Conservation (phyloP, 1,140 invertebrate species). For the Euura lappo region DNA sequence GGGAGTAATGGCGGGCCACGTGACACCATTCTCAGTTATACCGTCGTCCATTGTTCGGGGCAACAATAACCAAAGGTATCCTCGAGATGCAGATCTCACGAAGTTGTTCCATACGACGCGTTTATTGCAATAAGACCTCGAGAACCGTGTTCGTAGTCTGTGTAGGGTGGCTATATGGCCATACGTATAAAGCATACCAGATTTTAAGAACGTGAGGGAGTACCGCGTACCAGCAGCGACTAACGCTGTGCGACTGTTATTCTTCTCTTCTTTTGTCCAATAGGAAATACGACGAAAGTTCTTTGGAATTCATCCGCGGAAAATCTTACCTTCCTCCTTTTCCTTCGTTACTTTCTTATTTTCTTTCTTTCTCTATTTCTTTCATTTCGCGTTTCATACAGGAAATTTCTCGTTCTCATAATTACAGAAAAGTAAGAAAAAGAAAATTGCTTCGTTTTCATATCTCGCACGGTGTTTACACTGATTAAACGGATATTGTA, state of each 20-base stretch:
- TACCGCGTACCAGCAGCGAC: no score
- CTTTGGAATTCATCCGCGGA: not conserved
- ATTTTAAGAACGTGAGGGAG: no score
- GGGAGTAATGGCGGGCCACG: not conserved
- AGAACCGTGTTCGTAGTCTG: no score
- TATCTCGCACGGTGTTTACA: not conserved
- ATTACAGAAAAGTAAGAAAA: no score
- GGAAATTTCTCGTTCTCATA: no score
- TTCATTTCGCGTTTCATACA: no score
- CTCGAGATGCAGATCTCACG: not conserved
- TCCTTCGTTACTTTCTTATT: not conserved
- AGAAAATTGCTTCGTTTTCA: not conserved
- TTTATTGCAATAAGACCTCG: not conserved
- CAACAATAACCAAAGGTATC: constrained; percentile 5
- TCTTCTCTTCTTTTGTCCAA: not conserved
- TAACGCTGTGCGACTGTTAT: no score
- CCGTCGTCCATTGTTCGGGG: not conserved
- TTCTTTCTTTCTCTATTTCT: no score
- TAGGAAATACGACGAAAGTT: constrained; percentile 2
- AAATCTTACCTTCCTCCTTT: not conserved
- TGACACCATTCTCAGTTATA: constrained; percentile 4
- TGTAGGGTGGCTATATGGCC: no score
- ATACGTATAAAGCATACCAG: no score
- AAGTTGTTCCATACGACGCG: constrained; percentile 1
- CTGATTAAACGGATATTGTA: not conserved